phyloP scores from a whole-genome alignment of 92 coral and sea anemone genomes.

The Montipora capitata region DNA sequence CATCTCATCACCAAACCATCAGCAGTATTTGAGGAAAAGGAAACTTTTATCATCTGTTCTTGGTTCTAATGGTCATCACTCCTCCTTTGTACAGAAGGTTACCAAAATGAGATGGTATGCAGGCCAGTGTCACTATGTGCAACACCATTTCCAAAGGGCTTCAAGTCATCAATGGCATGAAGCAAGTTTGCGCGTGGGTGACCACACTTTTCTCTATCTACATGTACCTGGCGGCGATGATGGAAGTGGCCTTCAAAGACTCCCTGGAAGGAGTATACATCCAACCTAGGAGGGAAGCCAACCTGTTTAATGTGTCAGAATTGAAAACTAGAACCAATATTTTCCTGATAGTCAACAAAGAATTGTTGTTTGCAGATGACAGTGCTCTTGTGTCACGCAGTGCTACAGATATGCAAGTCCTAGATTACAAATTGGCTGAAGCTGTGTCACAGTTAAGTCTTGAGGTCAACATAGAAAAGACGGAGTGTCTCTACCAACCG shows the following conservation, averaged over 20 bases:
- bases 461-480: too few species aligned
- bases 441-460: too few species aligned
- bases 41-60: too few species aligned
- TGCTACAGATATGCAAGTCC: too few species aligned
- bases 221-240: conserved; percentile 5
- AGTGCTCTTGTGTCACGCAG: too few species aligned
- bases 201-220: conserved; percentile 27
- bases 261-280: background rate
- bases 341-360: too few species aligned
- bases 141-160: conserved; percentile 1
- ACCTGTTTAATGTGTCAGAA: background rate
- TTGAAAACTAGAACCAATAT: background rate
- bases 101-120: background rate
- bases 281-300: background rate
- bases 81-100: background rate
- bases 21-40: too few species aligned
- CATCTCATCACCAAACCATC: too few species aligned
- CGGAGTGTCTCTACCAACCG: too few species aligned
- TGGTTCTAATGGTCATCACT: too few species aligned
- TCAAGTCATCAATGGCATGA: background rate
- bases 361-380: too few species aligned
- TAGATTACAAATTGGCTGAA: too few species aligned
- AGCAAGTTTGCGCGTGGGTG: background rate
- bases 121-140: background rate
- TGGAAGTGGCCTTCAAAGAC: background rate